Base-by-base conservation (phyloP, 2,888 invertebrate genomes). In the Penaeus monodon region DNA sequence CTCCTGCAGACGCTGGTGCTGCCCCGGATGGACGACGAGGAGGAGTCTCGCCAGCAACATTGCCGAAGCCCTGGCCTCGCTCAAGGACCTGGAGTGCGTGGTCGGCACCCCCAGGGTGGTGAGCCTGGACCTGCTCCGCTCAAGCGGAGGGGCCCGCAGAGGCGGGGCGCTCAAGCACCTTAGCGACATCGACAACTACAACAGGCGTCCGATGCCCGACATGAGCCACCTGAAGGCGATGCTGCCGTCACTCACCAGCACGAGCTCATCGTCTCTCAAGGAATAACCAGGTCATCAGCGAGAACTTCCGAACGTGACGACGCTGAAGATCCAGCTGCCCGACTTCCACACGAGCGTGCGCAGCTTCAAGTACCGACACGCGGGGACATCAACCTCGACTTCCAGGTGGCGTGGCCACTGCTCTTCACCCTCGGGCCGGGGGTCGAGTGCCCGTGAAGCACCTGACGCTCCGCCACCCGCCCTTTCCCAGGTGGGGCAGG, bases 381-480 rank as follows among this genome's bases (percentile, higher is more conserved):
- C 81, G n/a, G 88, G 22, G 88, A 89, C 74, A 85, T 89, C n/a
- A 84, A 84, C 66, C 77, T 89, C 44, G 88, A 88, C 68, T 89
- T 88, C 78, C 84, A 86, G 17, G 74, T 88, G 14, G 86, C 85
- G 10, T 89, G 89, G 89, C 89, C 88, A 12, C 74, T 89, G 12
- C 85, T 89, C 10, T 44, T 81, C 24, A 81, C 86, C 24, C 44
- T 89, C 14, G 81, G 86, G 38, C 82, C n/a, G n/a, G 85, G 22
- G 65, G 83, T 24, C 79, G 89, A 44, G 77, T 83, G 22, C 78
- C 73, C 8, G 29, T 89, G 44, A 79, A 73, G 27, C 49, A 85
- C 57, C 78, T 89, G 12, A 89, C 88, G 0, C 66, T 89, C 10
- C 81, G 86, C 12, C 89, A 89, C 44, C 70, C 89, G 4, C 88